Evolutionary conservation across 2,888 invertebrate genomes (phyloP), one percentile per base, ranked within the genome.

Genomic region (Volucella bombylans): DNA sequence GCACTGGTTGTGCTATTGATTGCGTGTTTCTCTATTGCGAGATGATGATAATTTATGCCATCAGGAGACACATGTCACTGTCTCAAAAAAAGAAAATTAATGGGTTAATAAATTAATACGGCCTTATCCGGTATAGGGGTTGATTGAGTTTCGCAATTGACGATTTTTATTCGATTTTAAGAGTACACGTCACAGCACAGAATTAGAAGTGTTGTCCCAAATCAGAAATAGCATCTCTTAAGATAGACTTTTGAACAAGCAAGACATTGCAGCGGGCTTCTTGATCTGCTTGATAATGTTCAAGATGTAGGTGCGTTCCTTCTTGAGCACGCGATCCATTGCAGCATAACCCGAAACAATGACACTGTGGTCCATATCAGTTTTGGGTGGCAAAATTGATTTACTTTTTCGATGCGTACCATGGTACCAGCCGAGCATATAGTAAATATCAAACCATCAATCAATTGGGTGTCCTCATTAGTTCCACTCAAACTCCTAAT

Each of bases 371-470:
- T 98, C 98, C 97, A 98, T 98, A 92, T 99, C 99, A 73, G 99
- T 99, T 93, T 99, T 99, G 9, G 99, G 99, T 68, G 99, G 91
- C 99, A 99, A 92, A 99, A 99, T 92, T 99, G 99, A 87, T 98
- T 99, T 8, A 99, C 99, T 91, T 99, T 99, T 91, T 99, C 99
- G 79, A 99, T 94, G 88, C 96, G 95, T 89, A 95, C 96, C 0
- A 99, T 98, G 23, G 96, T 94, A 89, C 98, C 97, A 68, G 97
- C 94, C 0, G 97, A 94, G 89, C 95, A 96, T 90, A 97, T 97
- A 11, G 97, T 96, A 88, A 99, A 97, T 3, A 99, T 96, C 61
- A 99, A 93, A n/a, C 99, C 99, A 72, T 97, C 97, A 69, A 99
- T 93, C 77, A 99, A 93, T 92, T 98, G 97, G 0, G 99, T 98